Percentiles rank a stretch among this genome's conserved stretches.
phyloP scores from a whole-genome alignment of 2,888 invertebrate species.

The Isotomurus palustris region DNA sequence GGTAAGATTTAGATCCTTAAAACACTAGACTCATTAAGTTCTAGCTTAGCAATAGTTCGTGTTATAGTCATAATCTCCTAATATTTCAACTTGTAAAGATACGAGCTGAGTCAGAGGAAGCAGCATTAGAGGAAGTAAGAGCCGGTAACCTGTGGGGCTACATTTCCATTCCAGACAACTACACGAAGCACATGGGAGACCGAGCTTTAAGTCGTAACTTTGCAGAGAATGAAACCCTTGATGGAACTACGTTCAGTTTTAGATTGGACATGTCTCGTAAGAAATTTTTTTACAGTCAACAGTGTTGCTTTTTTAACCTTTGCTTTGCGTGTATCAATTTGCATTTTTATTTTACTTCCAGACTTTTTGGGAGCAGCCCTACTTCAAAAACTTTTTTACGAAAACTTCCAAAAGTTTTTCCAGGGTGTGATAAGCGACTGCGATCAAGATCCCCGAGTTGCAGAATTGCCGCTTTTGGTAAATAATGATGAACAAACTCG shows the following conservation, averaged over 20 bases:
- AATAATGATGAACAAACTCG: background rate
- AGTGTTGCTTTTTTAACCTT: background rate
- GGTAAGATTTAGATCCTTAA: background rate
- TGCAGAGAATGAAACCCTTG: slow-evolving; percentile 1
- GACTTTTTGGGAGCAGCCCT: background rate
- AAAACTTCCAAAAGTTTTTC: slow-evolving; percentile 8
- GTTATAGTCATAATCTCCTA: too few relatives aligned
- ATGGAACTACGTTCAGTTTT: background rate
- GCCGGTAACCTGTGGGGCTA: slow-evolving; percentile 83
- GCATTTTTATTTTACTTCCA: background rate
- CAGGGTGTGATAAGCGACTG: background rate
- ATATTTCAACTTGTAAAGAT: background rate
- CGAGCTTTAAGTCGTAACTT: slow-evolving; percentile 3
- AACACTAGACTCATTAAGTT: too few relatives aligned
- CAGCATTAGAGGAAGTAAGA: slow-evolving; percentile 68
- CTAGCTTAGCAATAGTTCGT: too few relatives aligned
- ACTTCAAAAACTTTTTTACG: background rate
- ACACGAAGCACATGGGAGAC: slow-evolving; percentile 66
- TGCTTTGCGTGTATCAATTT: background rate
- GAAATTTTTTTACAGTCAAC: background rate
- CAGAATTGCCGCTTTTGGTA: slow-evolving; percentile 2
- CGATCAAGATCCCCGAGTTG: background rate
- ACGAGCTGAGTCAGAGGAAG: slow-evolving; percentile 46
- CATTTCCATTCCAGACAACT: slow-evolving; percentile 81
- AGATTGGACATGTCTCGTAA: slow-evolving; percentile 12